A percentile compares a stretch with the other conserved stretches of the same genome.
phyloP scores from a whole-genome alignment of 2,888 invertebrate genomes.

The Luperina testacea region DNA sequence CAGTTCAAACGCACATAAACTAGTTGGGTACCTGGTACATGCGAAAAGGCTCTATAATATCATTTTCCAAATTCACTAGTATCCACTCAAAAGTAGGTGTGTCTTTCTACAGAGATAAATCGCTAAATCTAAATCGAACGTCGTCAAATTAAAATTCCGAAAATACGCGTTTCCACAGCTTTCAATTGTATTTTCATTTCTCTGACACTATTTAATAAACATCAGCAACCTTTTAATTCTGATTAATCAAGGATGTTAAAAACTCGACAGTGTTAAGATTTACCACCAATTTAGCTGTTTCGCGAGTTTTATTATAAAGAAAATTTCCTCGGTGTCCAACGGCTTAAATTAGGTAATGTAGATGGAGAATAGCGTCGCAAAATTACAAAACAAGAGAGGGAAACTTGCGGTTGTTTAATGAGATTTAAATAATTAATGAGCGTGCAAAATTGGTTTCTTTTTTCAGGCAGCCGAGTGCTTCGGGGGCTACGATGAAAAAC shows the following conservation, averaged over 20 bases:
- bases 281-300: slow-evolving; percentile 43
- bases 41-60: not conserved
- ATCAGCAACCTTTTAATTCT: slow-evolving; percentile 17
- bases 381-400: slow-evolving; percentile 84
- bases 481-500: slow-evolving; percentile 85
- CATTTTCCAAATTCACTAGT: not conserved
- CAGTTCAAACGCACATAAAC: not conserved
- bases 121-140: not conserved
- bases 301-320: slow-evolving; percentile 58
- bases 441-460: slow-evolving; percentile 89
- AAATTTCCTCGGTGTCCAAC: slow-evolving; percentile 73
- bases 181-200: slow-evolving; percentile 17
- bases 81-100: not conserved
- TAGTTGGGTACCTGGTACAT: not conserved
- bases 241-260: slow-evolving; percentile 42
- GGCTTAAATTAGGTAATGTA: slow-evolving; percentile 79
- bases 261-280: slow-evolving; percentile 56
- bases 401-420: slow-evolving; percentile 89
- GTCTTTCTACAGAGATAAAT: slow-evolving; percentile 2
- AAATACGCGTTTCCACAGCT: not conserved
- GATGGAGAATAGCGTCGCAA: slow-evolving; percentile 77
- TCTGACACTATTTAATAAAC: slow-evolving; percentile 17
- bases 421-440: slow-evolving; percentile 91
- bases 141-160: not conserved
- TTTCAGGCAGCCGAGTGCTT: slow-evolving; percentile 81